Evolutionary conservation across 1,140 invertebrate species (phyloP), one percentile per base, ranked within the genome.

Genomic region (Drosophila santomea): DNA sequence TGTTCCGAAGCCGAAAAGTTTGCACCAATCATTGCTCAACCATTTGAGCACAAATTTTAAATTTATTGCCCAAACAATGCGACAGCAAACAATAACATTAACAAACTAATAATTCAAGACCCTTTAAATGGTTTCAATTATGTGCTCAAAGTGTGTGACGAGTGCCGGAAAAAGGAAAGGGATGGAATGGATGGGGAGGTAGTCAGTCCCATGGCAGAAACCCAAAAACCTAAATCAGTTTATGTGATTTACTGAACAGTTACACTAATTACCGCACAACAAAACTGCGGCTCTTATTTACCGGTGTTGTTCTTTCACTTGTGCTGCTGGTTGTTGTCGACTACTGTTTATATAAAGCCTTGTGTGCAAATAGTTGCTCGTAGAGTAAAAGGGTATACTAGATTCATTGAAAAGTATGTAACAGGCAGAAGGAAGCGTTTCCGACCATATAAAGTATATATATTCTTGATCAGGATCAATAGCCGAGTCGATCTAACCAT

Each of bases 181-280:
- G 36, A 14, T 38, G 12, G 36, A 3, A 2, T 8, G 2, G 38
- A 14, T 12, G 11, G 36, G 11, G 38, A 5, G 15, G n/a, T 44
- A 14, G 62, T 12, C 8, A 20, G 12, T 32, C 15, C 11, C 1
- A 57, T 32, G 39, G 48, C 61, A 60, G 48, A 48, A 43, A 47
- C 60, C 39, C 61, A 57, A 69, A 80, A 78, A 61, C 78, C 74
- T 41, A 82, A 85, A 88, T 85, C 83, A 86, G 82, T 82, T 88
- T 86, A 64, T 88, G 83, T 69, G 82, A 83, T 72, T 75, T 78
- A 63, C 47, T 69, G 50, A 73, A 71, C 62, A 75, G 69, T 78
- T 88, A 56, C 51, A 82, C 78, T 82, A 88, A 85, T 85, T 88
- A 88, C 78, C 79, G 66, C 68, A 75, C 82, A 81, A 61, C 73